phyloP scores from a whole-genome alignment of 1,140 invertebrate species.

The Stegodyphus mimosarum region DNA sequence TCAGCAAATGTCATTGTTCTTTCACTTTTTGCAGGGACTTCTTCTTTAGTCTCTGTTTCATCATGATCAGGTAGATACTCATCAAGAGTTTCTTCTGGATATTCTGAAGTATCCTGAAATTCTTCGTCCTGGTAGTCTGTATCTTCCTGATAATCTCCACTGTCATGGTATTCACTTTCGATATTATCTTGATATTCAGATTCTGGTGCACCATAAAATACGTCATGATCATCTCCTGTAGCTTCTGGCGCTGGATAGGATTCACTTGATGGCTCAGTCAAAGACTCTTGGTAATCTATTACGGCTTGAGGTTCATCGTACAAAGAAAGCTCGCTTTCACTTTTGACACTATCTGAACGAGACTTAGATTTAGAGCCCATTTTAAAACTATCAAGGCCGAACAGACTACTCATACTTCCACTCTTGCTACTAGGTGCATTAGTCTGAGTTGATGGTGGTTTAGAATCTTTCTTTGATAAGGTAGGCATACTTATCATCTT shows the following conservation, averaged over 20 bases:
- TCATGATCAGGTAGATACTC: constrained; percentile 23
- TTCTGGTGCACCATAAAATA: background rate
- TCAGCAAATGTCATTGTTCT: constrained; percentile 28
- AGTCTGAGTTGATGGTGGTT: background rate
- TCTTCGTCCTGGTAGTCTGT: constrained; percentile 3
- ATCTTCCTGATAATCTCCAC: background rate
- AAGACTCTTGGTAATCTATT: background rate
- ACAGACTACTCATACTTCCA: constrained; percentile 50
- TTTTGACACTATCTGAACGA: constrained; percentile 56
- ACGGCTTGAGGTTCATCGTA: constrained; percentile 39
- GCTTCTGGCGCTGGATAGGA: background rate
- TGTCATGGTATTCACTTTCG: background rate
- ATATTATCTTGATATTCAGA: background rate
- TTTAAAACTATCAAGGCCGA: constrained; percentile 57
- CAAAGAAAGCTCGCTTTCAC: constrained; percentile 50
- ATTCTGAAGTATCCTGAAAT: constrained; percentile 31
- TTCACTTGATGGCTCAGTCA: background rate
- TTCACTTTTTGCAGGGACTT: background rate
- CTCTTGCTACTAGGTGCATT: constrained; percentile 1
- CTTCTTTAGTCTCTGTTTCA: background rate
- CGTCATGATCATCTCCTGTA: background rate
- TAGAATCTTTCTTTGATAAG: constrained; percentile 33
- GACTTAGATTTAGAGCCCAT: constrained; percentile 25
- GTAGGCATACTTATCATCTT: constrained; percentile 61
- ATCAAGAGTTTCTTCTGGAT: constrained; percentile 31